phyloP scores from a whole-genome alignment of 30 jellyfish, hydroid and myxozoan genomes.

The Cassiopea andromeda region DNA sequence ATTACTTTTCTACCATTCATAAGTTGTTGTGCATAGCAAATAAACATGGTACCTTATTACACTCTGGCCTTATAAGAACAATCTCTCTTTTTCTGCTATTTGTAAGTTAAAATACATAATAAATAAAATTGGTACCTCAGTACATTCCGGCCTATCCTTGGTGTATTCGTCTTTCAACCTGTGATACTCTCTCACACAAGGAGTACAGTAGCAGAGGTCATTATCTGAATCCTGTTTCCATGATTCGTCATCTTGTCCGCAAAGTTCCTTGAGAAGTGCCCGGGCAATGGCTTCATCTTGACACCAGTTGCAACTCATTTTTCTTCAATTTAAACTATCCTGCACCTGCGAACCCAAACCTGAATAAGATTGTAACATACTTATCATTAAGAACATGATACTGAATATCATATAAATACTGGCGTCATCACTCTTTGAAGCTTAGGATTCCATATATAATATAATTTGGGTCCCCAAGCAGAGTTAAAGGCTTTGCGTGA shows the following conservation, averaged over 20 bases:
- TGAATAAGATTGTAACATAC: no score
- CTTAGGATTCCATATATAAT: no score
- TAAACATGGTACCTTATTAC: conserved; percentile 30
- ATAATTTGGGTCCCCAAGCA: no score
- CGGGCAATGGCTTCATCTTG: conserved; percentile 37
- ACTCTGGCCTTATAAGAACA: conserved; percentile 8
- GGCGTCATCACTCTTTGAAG: no score
- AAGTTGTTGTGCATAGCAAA: not conserved
- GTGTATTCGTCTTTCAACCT: conserved; percentile 22
- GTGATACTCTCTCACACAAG: conserved; percentile 65
- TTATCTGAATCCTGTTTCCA: conserved; percentile 39
- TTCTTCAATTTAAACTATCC: not conserved
- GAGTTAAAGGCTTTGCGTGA: no score
- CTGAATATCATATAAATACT: no score
- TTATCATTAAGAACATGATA: no score
- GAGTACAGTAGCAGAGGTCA: conserved; percentile 42
- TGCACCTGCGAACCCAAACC: no score
- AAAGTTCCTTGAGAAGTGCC: conserved; percentile 8
- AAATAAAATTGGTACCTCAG: conserved; percentile 10
- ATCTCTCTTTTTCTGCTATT: no score
- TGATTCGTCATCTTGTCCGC: conserved; percentile 17
- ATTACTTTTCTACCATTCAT: no score
- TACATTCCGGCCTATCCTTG: conserved; percentile 42
- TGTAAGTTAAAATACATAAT: not conserved
- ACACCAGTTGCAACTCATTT: conserved; percentile 58